Base-by-base conservation (phyloP, 2,797 vertebrate genomes). In the Scarus forsteni region DNA sequence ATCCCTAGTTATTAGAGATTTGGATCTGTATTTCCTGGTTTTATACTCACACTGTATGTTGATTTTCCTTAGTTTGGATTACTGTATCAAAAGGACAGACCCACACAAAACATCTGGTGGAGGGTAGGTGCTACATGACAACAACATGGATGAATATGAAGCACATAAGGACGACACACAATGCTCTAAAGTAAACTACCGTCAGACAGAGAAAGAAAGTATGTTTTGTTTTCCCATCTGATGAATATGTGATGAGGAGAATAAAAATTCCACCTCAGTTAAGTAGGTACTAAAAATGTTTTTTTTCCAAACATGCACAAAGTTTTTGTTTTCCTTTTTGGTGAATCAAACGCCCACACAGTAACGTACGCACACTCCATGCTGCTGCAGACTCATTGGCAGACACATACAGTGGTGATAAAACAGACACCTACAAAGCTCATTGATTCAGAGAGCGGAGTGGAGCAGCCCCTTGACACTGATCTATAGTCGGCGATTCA, bases 401-500 rank as follows among this genome's bases (percentile, higher is more conserved):
- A 60, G 19, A 43, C 39, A 72, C 36, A 60, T 15, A 66, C 35
- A 63, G 44, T 0, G 9, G 18, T 11, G 16, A 40, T 40, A 55
- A 36, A 34, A 64, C 68, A 45, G 55, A 78, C 66, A 72, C 52
- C 16, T 44, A 60, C 60, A 70, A 51, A 42, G 52, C 75, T 70
- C 67, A 81, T 16, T 48, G 66, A 83, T 83, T 85, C 72, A 69
- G 64, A 49, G 66, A 72, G 79, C 55, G 76, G 72, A 77, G 77
- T 69, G 44, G 69, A 83, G 84, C 70, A 74, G 80, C 78, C 85
- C 77, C 80, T 60, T 80, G 88, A 87, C 82, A 88, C 72, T 80
- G 83, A 87, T 91, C 88, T 90, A 87, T 78, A 83, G 86, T 89
- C 77, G 79, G 80, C 69, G 63, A 90, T 89, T 90, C 88, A 89